Conservation (phyloP, 2,797 vertebrate genomes). For the Heliangelus exortis region DNA sequence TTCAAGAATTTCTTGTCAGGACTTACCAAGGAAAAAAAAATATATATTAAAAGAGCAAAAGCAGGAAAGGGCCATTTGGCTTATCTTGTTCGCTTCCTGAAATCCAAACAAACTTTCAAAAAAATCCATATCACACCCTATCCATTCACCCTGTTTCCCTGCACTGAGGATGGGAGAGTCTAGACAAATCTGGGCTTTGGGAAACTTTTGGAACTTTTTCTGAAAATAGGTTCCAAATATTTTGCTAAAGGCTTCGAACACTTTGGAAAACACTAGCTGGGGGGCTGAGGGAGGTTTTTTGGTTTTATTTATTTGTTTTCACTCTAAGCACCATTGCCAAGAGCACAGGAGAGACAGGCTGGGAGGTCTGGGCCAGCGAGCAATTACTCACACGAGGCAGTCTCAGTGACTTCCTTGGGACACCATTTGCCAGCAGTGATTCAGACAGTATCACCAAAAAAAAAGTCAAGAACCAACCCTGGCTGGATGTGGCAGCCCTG, state of each 20-base stretch:
- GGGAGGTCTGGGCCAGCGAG: background rate
- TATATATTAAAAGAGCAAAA: constrained; percentile 35
- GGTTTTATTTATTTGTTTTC: constrained; percentile 54
- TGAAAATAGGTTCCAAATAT: constrained; percentile 62
- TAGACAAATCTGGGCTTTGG: constrained; percentile 56
- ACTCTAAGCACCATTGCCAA: constrained; percentile 32
- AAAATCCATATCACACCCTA: constrained; percentile 67
- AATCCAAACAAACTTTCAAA: constrained; percentile 75
- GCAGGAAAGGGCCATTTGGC: constrained; percentile 72
- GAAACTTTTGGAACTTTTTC: constrained; percentile 52
- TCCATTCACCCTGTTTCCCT: constrained; percentile 64
- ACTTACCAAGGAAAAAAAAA: background rate
- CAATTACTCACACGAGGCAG: background rate
- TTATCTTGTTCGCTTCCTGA: constrained; percentile 79
- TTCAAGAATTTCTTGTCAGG: constrained; percentile 49
- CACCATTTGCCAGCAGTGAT: constrained; percentile 5
- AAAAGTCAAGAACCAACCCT: background rate
- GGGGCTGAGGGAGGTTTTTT: background rate
- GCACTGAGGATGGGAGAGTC: constrained; percentile 42
- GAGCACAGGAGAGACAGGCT: constrained; percentile 3
- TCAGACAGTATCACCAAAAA: background rate
- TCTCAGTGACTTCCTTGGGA: background rate
- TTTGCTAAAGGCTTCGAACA: constrained; percentile 44
- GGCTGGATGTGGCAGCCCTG: background rate
- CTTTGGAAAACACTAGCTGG: background rate